Evolutionary conservation across 2,888 invertebrate genomes (phyloP).

Genomic region (Melieria omissa): DNA sequence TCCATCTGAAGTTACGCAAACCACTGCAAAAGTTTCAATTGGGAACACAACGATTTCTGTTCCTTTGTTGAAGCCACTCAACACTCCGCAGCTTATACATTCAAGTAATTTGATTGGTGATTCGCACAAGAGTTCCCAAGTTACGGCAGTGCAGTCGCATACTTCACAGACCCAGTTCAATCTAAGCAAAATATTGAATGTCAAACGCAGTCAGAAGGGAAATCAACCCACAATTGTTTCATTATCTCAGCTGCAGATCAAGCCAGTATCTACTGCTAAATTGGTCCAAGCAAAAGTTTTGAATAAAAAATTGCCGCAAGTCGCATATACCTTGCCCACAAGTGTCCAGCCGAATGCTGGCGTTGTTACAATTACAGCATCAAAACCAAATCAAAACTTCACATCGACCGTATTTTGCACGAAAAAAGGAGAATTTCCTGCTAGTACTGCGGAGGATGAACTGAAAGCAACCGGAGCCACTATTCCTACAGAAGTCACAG

Average conservation of each 20-base stretch:
- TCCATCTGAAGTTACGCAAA: slow-evolving; percentile 70
- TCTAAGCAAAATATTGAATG: slow-evolving; percentile 57
- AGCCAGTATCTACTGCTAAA: slow-evolving; percentile 62
- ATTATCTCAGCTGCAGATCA: slow-evolving; percentile 63
- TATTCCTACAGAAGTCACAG: neutral
- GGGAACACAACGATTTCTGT: slow-evolving; percentile 67
- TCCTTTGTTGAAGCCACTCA: slow-evolving; percentile 63
- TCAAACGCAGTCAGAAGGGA: slow-evolving; percentile 58
- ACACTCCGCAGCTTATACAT: slow-evolving; percentile 54
- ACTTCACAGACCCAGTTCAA: slow-evolving; percentile 52
- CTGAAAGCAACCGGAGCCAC: slow-evolving; percentile 1
- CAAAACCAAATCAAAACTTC: slow-evolving; percentile 46
- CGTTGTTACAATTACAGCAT: slow-evolving; percentile 64
- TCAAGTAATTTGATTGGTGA: slow-evolving; percentile 25
- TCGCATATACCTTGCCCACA: slow-evolving; percentile 42
- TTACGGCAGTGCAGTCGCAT: slow-evolving; percentile 42
- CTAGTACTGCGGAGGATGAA: neutral
- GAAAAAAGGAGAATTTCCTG: slow-evolving; percentile 4
- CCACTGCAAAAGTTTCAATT: slow-evolving; percentile 69
- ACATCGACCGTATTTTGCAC: slow-evolving; percentile 1
- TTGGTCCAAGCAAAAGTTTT: slow-evolving; percentile 67
- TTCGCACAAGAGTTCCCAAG: slow-evolving; percentile 39
- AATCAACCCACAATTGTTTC: slow-evolving; percentile 63
- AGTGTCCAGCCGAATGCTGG: slow-evolving; percentile 71
- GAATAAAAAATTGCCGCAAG: slow-evolving; percentile 60